Evolutionary conservation across 2,113 vertebrate species (phyloP).

Genomic region (Silurus glanis): DNA sequence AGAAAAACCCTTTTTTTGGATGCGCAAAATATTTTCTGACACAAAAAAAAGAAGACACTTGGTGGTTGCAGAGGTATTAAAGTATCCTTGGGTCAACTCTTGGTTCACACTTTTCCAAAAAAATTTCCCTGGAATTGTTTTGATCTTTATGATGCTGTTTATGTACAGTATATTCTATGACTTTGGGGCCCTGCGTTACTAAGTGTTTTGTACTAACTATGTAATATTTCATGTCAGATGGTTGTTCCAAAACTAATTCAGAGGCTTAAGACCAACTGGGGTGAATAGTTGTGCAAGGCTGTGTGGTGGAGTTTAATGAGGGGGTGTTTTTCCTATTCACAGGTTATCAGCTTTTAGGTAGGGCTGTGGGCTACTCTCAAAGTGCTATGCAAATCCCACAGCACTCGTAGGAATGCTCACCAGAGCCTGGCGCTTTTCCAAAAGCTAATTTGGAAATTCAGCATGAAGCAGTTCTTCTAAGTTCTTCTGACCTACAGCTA

Average conservation of each 20-base stretch:
- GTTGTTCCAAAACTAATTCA: not conserved
- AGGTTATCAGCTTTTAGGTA: not conserved
- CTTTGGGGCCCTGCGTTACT: not conserved
- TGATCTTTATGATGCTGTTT: not conserved
- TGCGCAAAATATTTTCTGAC: not conserved
- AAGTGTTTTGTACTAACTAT: not conserved
- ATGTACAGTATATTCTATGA: not conserved
- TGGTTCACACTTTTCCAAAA: not conserved
- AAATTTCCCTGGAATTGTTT: not conserved
- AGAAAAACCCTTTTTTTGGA: not conserved
- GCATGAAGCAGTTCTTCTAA: not conserved
- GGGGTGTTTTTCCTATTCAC: not conserved
- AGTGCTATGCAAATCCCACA: not conserved
- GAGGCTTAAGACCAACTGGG: not conserved
- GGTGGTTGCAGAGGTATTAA: not conserved
- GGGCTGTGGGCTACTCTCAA: not conserved
- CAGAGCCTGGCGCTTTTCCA: not conserved
- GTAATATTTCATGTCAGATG: not conserved
- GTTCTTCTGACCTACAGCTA: not conserved
- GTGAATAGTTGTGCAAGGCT: not conserved
- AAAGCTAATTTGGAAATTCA: not conserved
- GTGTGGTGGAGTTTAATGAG: not conserved
- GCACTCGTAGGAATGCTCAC: conserved; percentile 13
- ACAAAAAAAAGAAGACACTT: not conserved
- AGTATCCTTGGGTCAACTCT: not conserved